Base-by-base conservation (phyloP, 2,113 vertebrate genomes). In the Corythoichthys haematopterus region DNA sequence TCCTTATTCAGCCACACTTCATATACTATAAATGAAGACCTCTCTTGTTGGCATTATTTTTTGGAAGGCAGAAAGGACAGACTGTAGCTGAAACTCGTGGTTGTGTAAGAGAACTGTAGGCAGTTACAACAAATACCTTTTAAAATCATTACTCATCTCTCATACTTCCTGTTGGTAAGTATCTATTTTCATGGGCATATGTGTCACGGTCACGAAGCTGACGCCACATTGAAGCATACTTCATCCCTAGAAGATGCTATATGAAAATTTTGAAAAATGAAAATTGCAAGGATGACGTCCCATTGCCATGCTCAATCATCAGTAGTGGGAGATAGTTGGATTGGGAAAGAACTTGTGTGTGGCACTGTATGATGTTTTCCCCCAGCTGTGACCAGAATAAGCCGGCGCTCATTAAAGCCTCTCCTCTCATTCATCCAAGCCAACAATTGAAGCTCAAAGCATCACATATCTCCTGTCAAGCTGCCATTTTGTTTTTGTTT, bases 341-440 rank as follows among this genome's bases (percentile, higher is more conserved):
- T 33, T 69, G 56, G 43, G 46, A 70, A 71, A 71, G 63, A 66
- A 52, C 50, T 74, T 81, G n/a, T 45, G 52, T 47, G 56, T 55
- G 36, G 37, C 12, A 14, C 52, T 56, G 53, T 12, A 65, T 79
- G 60, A 79, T 69, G n/a, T 76, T 76, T 56, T 74, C 16, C 50
- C 15, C 76, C 45, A 56, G 70, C 71, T 78, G 66, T 74, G 63
- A 79, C 80, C 64, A 70, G 66, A 72, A 61, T 72, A 53, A 60
- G 81, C 50, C 60, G n/a, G 3, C 64, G 79, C 75, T 75, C 71
- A 77, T 84, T 71, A 81, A 88, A 73, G 58, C 16, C 43, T 76
- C 65, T 68, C 60, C 63, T 61, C 48, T 73, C 80, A 68, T 77
- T 85, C 84, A 88, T 81, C 79, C 61, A 59, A 65, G 73, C 38